phyloP scores from a whole-genome alignment of 2,797 vertebrate species.

The Urosaurus nigricauda region DNA sequence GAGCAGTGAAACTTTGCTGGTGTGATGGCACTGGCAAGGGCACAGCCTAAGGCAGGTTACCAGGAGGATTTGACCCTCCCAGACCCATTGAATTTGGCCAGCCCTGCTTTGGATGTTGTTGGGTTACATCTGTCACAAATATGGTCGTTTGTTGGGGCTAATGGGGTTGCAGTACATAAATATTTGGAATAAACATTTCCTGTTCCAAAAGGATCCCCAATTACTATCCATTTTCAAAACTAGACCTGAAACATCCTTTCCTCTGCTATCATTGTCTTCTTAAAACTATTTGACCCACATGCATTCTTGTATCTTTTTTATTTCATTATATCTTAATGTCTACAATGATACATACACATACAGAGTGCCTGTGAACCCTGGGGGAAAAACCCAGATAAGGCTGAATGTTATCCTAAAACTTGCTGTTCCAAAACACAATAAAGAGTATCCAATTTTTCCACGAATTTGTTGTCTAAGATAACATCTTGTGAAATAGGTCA shows the following conservation, averaged over 20 bases:
- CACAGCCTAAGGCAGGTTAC: not conserved
- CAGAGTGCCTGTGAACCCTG: not conserved
- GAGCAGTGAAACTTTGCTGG: too few species aligned
- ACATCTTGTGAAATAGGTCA: conserved; percentile 29
- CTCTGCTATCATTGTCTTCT: not conserved
- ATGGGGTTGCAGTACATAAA: not conserved
- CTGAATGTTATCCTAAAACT: not conserved
- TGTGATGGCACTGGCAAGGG: too few species aligned
- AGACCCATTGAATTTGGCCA: not conserved
- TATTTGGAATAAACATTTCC: not conserved
- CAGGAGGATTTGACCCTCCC: not conserved
- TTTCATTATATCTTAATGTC: not conserved
- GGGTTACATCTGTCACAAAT: not conserved
- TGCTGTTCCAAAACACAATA: conserved; percentile 13
- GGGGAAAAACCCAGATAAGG: not conserved
- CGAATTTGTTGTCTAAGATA: conserved; percentile 19
- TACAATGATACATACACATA: not conserved
- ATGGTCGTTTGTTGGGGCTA: not conserved
- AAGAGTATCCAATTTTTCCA: conserved; percentile 6
- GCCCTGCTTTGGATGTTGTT: not conserved
- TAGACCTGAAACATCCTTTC: not conserved
- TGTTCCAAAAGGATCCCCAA: not conserved
- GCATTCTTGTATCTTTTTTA: not conserved
- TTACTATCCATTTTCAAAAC: not conserved
- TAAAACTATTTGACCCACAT: not conserved